Evolutionary conservation across 2,797 vertebrate species (phyloP), one percentile per base, ranked within the genome.

Genomic region (Schizothorax lantsangensis): DNA sequence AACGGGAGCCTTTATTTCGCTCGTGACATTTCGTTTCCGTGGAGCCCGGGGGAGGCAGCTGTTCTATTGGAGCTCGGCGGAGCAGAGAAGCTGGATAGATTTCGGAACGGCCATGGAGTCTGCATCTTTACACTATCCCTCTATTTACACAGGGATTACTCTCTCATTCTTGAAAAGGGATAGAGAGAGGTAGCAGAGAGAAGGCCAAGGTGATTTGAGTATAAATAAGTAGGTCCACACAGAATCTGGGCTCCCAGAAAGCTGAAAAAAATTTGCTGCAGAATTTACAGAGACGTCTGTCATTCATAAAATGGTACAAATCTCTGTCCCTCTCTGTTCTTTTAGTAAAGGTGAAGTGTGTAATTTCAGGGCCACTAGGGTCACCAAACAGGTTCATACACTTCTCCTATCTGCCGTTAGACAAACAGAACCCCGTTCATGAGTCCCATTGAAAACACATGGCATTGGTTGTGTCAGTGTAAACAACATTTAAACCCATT

Each of bases 1-100:
- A 90, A 81, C 59, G 36, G 85, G 87, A 88, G 57, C 82, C 82
- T 90, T 84, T 88, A 85, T 86, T 90, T 89, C 74, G 43, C 68
- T 77, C 52, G 45, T 89, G 89, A 92, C 89, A 91, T 91, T 90
- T 89, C 10, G 52, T 85, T 88, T 83, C 57, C 40, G 54, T 40
- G 54, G 66, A 11, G 83, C 80, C 68, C 33, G 38, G 30, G 84
- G 80, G 43, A 77, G 43, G 73, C 49, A 80, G 38, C 77, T 84
- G 81, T 71, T 87, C 78, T 68, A 68, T 84, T 79, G 84, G 79
- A 86, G 74, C 80, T 78, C 74, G n/a, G 12, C 30, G 49, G 86
- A 86, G 68, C 72, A 79, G 81, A 40, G 77, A 78, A 81, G 73
- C 80, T 38, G 40, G 59, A 82, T 88, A 81, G 72, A 78, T 89